A percentile compares a stretch with the other conserved stretches of the same genome.
phyloP scores from a whole-genome alignment of 2,888 invertebrate species.

The Pristionchus mayeri region DNA sequence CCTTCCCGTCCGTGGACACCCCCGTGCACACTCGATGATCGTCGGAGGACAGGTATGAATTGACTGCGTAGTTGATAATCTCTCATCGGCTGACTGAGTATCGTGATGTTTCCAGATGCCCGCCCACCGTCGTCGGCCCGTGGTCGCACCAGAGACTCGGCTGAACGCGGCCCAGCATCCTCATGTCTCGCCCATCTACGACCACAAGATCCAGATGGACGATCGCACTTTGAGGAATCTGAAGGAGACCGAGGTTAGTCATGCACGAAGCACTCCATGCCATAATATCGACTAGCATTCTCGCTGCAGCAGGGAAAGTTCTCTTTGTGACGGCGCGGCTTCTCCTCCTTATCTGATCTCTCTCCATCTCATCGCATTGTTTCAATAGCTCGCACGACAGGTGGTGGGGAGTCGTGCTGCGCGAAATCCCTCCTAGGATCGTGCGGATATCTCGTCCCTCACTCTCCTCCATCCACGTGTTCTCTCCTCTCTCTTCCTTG shows the following conservation, averaged over 20 bases:
- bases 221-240: slow-evolving; percentile 1
- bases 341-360: background rate
- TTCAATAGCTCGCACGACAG: slow-evolving; percentile 35
- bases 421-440: slow-evolving; percentile 21
- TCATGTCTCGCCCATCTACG: background rate
- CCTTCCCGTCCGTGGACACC: background rate
- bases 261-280: too few species aligned
- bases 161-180: slow-evolving; percentile 37
- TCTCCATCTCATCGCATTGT: background rate
- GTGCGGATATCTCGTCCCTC: slow-evolving; percentile 10
- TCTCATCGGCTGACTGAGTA: background rate
- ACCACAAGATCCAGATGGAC: slow-evolving; percentile 38
- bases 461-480: slow-evolving; percentile 12
- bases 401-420: slow-evolving; percentile 8
- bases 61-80: too few species aligned
- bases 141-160: background rate
- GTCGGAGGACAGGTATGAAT: slow-evolving; percentile 35
- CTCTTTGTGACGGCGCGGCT: background rate
- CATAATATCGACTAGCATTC: too few species aligned
- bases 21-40: background rate
- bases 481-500: background rate
- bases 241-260: slow-evolving; percentile 7
- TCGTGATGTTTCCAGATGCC: background rate
- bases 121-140: background rate
- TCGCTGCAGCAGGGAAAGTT: background rate